phyloP scores from a whole-genome alignment of 2,888 invertebrate species.

The Hipparchia semele region DNA sequence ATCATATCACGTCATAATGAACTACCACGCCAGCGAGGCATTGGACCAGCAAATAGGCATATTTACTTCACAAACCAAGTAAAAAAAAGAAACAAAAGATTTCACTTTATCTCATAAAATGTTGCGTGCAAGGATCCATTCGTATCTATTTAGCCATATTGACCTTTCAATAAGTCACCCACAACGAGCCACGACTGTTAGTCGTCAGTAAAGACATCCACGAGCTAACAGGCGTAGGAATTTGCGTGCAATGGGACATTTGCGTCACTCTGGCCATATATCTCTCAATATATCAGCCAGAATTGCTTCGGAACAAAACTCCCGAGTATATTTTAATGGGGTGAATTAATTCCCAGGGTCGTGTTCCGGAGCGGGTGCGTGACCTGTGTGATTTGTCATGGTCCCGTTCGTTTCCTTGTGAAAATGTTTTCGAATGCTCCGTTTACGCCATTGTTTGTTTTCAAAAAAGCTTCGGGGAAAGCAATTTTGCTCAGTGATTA shows the following conservation, averaged over 20 bases:
- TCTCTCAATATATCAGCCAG: conserved; percentile 29
- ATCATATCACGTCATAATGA: no score
- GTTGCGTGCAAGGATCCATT: neutral
- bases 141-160: neutral
- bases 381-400: conserved; percentile 40
- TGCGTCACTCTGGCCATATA: conserved; percentile 9
- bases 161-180: no score
- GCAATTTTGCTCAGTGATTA: conserved; percentile 29
- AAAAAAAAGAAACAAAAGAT: no score
- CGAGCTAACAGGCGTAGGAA: neutral
- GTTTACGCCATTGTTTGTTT: conserved; percentile 41
- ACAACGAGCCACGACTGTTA: neutral
- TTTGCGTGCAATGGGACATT: conserved; percentile 18
- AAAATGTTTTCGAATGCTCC: conserved; percentile 48
- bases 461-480: conserved; percentile 30
- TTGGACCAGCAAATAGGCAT: no score
- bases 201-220: neutral
- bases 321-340: conserved; percentile 44
- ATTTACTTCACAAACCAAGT: no score
- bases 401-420: conserved; percentile 47
- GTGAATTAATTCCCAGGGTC: conserved; percentile 56
- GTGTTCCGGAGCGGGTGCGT: conserved; percentile 43
- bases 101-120: no score
- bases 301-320: conserved; percentile 30
- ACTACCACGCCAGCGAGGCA: no score